Conservation (phyloP, 2,113 vertebrate genomes). For the Hippocampus barbouri region DNA sequence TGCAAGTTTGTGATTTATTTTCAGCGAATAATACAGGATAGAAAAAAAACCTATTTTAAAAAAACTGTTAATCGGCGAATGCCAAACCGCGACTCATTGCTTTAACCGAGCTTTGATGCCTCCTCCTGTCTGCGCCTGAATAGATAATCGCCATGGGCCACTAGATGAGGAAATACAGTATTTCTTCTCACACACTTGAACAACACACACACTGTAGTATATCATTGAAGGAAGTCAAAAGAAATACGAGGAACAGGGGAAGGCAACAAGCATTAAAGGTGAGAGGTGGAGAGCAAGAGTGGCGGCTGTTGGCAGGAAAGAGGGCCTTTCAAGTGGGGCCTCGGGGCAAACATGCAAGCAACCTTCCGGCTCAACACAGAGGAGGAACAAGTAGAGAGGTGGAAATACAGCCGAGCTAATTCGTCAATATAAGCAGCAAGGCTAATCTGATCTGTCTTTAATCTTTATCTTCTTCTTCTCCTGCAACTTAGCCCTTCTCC, state of each 20-base stretch:
- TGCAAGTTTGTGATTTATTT: too few relatives aligned
- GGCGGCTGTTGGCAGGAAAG: constrained; percentile 47
- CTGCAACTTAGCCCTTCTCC: not conserved
- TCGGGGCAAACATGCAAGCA: constrained; percentile 47
- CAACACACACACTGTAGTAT: constrained; percentile 20
- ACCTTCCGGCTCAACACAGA: constrained; percentile 14
- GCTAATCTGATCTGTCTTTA: not conserved
- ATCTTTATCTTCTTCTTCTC: too few relatives aligned
- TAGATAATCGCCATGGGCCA: too few relatives aligned
- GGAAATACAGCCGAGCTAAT: constrained; percentile 33
- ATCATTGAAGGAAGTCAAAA: constrained; percentile 17
- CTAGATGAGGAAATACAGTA: not conserved
- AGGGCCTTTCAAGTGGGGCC: constrained; percentile 28
- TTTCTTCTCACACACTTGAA: constrained; percentile 72
- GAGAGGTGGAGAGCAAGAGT: constrained; percentile 24
- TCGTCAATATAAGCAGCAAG: not conserved
- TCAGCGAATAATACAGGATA: too few relatives aligned
- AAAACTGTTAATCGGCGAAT: too few relatives aligned
- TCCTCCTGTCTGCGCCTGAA: too few relatives aligned
- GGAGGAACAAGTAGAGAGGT: constrained; percentile 50
- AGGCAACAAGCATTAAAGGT: constrained; percentile 4
- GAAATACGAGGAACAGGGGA: constrained; percentile 17
- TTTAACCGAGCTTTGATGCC: too few relatives aligned
- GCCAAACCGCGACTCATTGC: too few relatives aligned
- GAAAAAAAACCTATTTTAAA: too few relatives aligned